Percentiles rank a stretch among this genome's conserved stretches.
These are phyloP conservation scores for Parnassius orleans DNA, from an alignment of 2,888 invertebrate genomes.

Conservation along the genomic window DNA sequence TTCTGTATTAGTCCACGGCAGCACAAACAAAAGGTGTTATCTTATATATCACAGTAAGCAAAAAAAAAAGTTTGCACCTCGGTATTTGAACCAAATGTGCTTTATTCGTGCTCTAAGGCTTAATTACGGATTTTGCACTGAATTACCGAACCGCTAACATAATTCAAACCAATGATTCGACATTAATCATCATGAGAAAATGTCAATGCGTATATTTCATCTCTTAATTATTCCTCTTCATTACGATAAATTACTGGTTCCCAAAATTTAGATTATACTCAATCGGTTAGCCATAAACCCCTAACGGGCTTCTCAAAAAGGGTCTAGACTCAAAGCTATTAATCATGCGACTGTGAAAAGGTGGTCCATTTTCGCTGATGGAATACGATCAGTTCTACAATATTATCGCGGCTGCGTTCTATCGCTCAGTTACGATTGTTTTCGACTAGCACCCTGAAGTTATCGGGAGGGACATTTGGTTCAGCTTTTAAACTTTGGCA, in stretches of 20 bases:
- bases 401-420: conserved; percentile 15
- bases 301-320: conserved; percentile 10
- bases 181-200: conserved; percentile 7
- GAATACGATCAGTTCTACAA: conserved; percentile 14
- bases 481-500: not conserved
- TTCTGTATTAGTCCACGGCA: not conserved
- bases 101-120: not conserved
- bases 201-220: conserved; percentile 1
- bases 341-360: conserved; percentile 22
- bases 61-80: not conserved
- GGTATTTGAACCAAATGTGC: not conserved
- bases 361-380: conserved; percentile 16
- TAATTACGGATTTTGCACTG: not conserved
- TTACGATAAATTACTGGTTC: conserved; percentile 2
- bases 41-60: not conserved
- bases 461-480: not conserved
- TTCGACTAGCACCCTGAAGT: not conserved
- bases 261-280: conserved; percentile 2
- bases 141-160: not conserved
- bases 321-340: conserved; percentile 18
- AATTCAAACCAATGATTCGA: not conserved
- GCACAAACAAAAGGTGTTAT: not conserved
- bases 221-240: conserved; percentile 4
- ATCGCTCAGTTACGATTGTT: conserved; percentile 1
- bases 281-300: conserved; percentile 17